phyloP scores from a whole-genome alignment of 2,113 vertebrate species.

The Pelodiscus sinensis region DNA sequence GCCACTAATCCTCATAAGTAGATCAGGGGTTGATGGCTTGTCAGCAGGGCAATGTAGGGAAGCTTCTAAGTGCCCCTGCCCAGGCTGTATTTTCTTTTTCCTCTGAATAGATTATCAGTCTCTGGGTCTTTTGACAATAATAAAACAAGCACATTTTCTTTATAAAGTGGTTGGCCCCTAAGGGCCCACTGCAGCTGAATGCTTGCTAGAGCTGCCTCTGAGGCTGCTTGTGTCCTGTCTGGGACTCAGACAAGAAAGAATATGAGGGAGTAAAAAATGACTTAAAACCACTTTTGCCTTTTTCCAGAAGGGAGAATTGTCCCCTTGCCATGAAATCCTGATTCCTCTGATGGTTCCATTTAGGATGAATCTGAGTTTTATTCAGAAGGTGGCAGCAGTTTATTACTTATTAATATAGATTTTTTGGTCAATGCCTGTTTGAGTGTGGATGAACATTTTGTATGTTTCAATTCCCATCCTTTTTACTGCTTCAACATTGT shows the following conservation, averaged over 20 bases:
- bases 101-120: background rate
- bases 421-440: background rate
- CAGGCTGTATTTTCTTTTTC: background rate
- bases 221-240: background rate
- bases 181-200: background rate
- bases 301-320: background rate
- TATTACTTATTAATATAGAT: conserved; percentile 4
- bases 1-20: background rate
- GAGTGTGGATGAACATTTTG: background rate
- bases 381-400: conserved; percentile 75
- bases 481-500: background rate
- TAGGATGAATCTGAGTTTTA: conserved; percentile 28
- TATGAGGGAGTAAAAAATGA: background rate
- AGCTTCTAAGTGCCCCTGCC: background rate
- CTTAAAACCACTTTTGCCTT: background rate
- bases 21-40: background rate
- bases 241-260: background rate
- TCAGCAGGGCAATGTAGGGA: background rate
- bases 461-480: background rate
- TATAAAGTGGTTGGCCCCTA: background rate
- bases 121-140: background rate
- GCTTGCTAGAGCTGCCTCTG: background rate
- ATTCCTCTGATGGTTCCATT: background rate
- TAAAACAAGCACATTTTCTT: background rate
- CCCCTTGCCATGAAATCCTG: background rate